Evolutionary conservation across 2,888 invertebrate species (phyloP), one percentile per base, ranked within the genome.

Genomic region (Drosophila limbata): DNA sequence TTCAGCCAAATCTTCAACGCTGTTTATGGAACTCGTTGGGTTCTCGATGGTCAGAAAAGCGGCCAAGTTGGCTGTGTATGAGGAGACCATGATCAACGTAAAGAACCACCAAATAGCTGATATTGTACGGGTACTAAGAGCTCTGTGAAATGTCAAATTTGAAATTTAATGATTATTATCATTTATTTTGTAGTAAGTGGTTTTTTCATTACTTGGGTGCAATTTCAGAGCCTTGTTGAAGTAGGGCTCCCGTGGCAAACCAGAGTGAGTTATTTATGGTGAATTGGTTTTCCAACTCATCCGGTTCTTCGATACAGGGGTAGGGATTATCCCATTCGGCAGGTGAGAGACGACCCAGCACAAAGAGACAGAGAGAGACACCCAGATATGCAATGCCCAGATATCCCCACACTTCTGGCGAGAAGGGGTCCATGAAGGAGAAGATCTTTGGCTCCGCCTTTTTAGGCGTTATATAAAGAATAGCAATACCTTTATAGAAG

Each of bases 81-180:
- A 97, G 0, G 96, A 95, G 0, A 96, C 92, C 81, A 93, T 92
- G 80, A 97, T 97, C 40, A 97, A 93, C 0, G 96, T 96, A 90
- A 97, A 98, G 90, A 97, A 97, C 96, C 97, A 97, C 97, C 96
- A 96, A 88, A 96, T 95, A 60, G 96, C 96, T 0, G 97, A 97
- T 13, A 97, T 95, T 92, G 97, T 96, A 59, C 98, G 94, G 0
- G 98, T 98, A 0, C 97, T 98, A 3, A 96, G 95, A 9, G 98
- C 96, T 89, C 97, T 97, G n/a, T 2, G 1, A 44, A 37, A 37
- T 5, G 1, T 1, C 0, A 8, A 11, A 45, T 1, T 35, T 5
- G 1, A 9, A 19, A 1, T 13, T 35, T 1, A 45, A 9, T 28
- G 8, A 15, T 28, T 17, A 1, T n/a, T 1, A n/a, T 11, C 92